Evolutionary conservation across 2,888 invertebrate species (phyloP), one percentile per base, ranked within the genome.

Genomic region (Aricia artaxerxes): DNA sequence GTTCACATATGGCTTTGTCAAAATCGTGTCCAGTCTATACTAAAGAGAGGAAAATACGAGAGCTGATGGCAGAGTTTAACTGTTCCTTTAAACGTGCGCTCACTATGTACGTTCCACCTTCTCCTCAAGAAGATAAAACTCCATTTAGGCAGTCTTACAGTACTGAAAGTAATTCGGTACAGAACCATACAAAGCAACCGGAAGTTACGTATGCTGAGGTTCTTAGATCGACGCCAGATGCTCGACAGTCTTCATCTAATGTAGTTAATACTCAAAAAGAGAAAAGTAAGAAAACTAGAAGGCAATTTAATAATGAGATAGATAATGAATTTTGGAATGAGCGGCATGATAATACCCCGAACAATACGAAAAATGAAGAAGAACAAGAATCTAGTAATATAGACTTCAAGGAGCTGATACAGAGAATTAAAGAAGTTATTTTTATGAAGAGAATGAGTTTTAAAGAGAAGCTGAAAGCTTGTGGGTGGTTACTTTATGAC

Each of bases 11-110:
- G 73, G 31, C 73, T 13, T 13, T 73, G 16, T 31, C 60, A 9
- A 79, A 75, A 40, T 73, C 35, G 1, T 79, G 79, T 44, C 79
- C 79, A 9, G 44, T 73, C 5, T 80, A 24, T 31, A 24, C 38
- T 5, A 80, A 80, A 75, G 78, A 80, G 49, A 78, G 61, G 73
- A 73, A 7, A 38, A 72, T 72, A 13, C 35, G 72, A 7, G 73
- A 80, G 31, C 35, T 78, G 16, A 80, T 80, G 79, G 7, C 79
- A 4, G 79, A 80, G 44, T 75, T 73, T 64, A 80, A 80, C 44
- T 64, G 64, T 35, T 44, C 79, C n/a, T 80, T 49, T 49, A 49
- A 49, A 49, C 49, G 49, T 49, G 49, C 49, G 49, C 49, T 49
- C 3, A 49, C 49, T 11, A 11, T 49, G 49, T 49, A 49, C 3